phyloP scores from a whole-genome alignment of 2,797 vertebrate species.

The Micropoecilia bifurca region DNA sequence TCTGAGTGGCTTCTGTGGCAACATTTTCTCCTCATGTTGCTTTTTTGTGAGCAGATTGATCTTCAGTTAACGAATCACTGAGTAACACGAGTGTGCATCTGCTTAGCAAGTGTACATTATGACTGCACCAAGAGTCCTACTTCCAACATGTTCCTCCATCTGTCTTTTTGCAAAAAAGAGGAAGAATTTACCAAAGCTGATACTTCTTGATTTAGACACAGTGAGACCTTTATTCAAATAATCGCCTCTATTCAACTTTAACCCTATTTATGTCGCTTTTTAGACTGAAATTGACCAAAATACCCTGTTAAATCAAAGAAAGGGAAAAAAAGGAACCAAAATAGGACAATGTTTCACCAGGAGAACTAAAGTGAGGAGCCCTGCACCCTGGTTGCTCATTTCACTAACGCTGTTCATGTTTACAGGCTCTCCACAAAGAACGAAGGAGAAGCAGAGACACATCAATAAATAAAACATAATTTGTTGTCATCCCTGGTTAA shows the following conservation, averaged over 20 bases:
- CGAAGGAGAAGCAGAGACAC: too few species aligned
- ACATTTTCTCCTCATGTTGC: constrained; percentile 13
- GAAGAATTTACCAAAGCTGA: constrained; percentile 5
- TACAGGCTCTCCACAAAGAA: too few species aligned
- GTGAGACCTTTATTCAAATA: constrained; percentile 9
- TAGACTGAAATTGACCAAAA: too few species aligned
- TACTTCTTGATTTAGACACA: background rate
- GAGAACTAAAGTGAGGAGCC: too few species aligned
- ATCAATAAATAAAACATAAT: too few species aligned
- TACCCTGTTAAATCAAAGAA: too few species aligned
- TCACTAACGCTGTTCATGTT: too few species aligned
- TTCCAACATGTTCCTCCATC: constrained; percentile 47
- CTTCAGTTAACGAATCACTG: constrained; percentile 18
- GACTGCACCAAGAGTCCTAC: constrained; percentile 32
- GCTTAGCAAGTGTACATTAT: constrained; percentile 24
- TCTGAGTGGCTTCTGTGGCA: constrained; percentile 19
- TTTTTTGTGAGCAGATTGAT: constrained; percentile 52
- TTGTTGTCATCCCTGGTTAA: too few species aligned
- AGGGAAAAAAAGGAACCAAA: too few species aligned
- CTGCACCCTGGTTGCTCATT: too few species aligned
- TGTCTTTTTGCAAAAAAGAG: constrained; percentile 19
- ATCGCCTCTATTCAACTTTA: background rate
- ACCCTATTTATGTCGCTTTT: too few species aligned
- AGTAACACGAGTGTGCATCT: constrained; percentile 31
- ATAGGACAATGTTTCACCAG: too few species aligned